phyloP scores from a whole-genome alignment of 1,140 invertebrate genomes.

The Formica exsecta region DNA sequence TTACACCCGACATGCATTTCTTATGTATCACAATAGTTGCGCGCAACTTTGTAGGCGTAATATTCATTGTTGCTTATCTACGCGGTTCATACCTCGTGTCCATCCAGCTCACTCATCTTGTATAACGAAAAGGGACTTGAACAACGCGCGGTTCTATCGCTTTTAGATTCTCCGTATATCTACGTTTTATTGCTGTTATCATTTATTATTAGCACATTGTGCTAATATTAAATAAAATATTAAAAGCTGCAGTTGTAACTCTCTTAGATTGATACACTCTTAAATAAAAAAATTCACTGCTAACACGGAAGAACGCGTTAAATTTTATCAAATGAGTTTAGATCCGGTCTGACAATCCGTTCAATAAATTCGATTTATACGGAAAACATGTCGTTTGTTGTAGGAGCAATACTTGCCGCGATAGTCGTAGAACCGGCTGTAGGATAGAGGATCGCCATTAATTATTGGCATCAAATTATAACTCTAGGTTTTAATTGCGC shows the following conservation, averaged over 20 bases:
- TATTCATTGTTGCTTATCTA: constrained; percentile 30
- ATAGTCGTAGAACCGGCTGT: constrained; percentile 52
- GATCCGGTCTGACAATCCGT: background rate
- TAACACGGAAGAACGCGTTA: constrained; percentile 20
- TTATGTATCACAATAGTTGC: constrained; percentile 33
- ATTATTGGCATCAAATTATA: constrained; percentile 55
- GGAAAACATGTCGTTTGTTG: constrained; percentile 30
- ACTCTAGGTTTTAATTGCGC: constrained; percentile 56
- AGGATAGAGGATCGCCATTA: constrained; percentile 32
- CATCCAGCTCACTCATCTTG: constrained; percentile 13
- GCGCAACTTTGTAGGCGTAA: constrained; percentile 41
- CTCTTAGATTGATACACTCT: background rate
- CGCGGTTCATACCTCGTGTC: background rate
- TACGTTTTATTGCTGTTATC: background rate
- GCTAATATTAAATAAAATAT: too few relatives aligned
- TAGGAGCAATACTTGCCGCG: background rate
- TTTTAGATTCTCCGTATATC: background rate
- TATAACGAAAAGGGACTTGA: background rate
- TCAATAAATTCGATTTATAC: constrained; percentile 46
- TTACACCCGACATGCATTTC: constrained; percentile 1
- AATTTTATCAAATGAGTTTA: background rate
- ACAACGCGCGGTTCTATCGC: background rate
- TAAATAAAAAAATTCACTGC: background rate
- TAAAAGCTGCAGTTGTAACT: background rate
- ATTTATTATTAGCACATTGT: background rate